Percentiles rank a stretch among this genome's conserved stretches.
These are phyloP conservation scores for Molorchus minor DNA, from an alignment of 2,888 invertebrate genomes.

Conservation along the genomic window DNA sequence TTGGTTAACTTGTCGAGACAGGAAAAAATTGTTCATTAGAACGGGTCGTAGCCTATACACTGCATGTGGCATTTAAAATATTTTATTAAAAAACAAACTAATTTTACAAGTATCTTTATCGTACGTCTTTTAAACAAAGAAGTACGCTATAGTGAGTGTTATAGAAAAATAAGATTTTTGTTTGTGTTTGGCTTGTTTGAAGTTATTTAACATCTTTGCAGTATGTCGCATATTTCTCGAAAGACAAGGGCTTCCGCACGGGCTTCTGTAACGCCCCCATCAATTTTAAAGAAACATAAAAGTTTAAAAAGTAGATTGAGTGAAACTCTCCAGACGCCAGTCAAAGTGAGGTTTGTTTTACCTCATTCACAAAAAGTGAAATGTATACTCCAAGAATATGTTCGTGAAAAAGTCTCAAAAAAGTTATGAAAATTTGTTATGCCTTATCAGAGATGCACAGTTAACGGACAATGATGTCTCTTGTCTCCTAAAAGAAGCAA, in stretches of 20 bases:
- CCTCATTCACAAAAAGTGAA: constrained; percentile 63
- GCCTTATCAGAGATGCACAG: constrained; percentile 64
- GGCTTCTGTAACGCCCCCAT: constrained; percentile 38
- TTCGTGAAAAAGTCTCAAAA: constrained; percentile 58
- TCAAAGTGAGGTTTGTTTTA: constrained; percentile 62
- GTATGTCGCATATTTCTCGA: constrained; percentile 39
- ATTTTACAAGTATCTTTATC: background rate
- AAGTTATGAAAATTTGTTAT: constrained; percentile 66
- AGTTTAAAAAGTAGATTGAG: constrained; percentile 43
- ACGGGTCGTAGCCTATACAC: too few species aligned
- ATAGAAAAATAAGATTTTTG: too few species aligned
- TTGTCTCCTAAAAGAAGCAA: constrained; percentile 67
- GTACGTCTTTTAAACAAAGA: too few species aligned
- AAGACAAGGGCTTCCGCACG: constrained; percentile 29
- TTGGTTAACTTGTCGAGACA: background rate
- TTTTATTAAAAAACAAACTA: too few species aligned
- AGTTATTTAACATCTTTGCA: too few species aligned
- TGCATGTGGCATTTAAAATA: background rate
- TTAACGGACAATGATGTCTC: constrained; percentile 68
- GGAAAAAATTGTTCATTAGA: background rate
- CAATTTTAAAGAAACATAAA: constrained; percentile 50
- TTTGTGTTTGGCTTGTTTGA: too few species aligned
- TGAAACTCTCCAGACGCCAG: constrained; percentile 39
- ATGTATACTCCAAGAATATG: constrained; percentile 62
- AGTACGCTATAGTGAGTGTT: too few species aligned